phyloP scores from a whole-genome alignment of 1,140 invertebrate species.

The Zeugodacus cucurbitae region DNA sequence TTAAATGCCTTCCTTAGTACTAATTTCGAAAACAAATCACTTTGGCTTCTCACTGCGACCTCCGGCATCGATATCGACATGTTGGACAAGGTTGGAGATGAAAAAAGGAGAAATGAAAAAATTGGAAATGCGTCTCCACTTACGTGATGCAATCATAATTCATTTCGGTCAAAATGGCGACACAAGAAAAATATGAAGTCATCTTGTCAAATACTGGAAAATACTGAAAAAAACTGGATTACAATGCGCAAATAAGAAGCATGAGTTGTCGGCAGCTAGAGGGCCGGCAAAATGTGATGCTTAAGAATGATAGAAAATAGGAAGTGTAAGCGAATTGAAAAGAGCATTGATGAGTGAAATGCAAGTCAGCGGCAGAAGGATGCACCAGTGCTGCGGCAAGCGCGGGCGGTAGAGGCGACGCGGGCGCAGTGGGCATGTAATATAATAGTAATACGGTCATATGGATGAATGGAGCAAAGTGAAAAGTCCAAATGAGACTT shows the following conservation, averaged over 20 bases:
- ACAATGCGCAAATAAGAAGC: background rate
- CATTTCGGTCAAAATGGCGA: conserved; percentile 14
- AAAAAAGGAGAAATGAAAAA: background rate
- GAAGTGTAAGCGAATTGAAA: background rate
- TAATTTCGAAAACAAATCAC: conserved; percentile 23
- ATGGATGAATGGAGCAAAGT: background rate
- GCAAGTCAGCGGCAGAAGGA: background rate
- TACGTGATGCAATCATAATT: conserved; percentile 16
- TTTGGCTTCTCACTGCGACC: background rate
- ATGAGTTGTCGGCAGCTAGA: background rate
- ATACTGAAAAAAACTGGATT: background rate
- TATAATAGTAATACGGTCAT: background rate
- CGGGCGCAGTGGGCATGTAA: background rate
- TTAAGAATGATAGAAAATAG: background rate
- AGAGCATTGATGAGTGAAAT: background rate
- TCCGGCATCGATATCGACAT: background rate
- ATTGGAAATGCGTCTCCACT: background rate
- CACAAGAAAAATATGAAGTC: conserved; percentile 8
- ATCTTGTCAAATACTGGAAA: background rate
- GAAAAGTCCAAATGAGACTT: conserved; percentile 22
- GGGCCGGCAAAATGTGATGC: background rate
- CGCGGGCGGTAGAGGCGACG: background rate
- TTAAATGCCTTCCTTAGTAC: background rate
- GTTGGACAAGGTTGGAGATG: background rate
- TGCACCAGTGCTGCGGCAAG: background rate